Evolutionary conservation across 53 echinoderm and acorn worm genomes (phyloP), one percentile per base, ranked within the genome.

Genomic region (Echinometra lucunter): DNA sequence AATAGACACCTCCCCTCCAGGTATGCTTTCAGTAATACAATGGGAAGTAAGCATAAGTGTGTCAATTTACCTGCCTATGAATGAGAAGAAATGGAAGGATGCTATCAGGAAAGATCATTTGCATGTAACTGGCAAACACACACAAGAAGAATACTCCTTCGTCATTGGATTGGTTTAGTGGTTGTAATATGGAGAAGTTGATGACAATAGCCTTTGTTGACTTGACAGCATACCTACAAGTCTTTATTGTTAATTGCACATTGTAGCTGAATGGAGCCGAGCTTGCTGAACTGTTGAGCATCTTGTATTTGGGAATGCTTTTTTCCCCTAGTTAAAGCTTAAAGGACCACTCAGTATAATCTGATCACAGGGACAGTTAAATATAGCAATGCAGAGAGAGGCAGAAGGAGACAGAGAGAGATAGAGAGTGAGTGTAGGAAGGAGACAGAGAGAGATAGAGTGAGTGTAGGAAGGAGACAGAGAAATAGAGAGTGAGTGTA

Each of bases 171-270:
- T 89, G 89, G 60, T 89, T 60, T 89, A 60, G 58, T 58, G 58
- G 89, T 60, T 89, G 57, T 88, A 57, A 89, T 89, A 60, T 89
- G 37, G 37, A 60, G 57, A 89, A 89, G 89, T 37, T 23, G 4
- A 89, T 89, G 27, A 89, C 89, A 89, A 89, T 37, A 49, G 57
- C 89, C 23, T 47, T 89, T 89, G 58, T 58, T 89, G 58, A 60
- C 6, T 88, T 88, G 58, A 40, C 89, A 89, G 89, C 60, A 89
- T 60, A 89, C 60, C 89, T 89, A 89, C 89, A 89, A 89, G 89
- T 58, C 35, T 27, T 37, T 58, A 37, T 60, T 89, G 89, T 89
- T 37, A 89, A 32, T 12, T 58, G 49, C 25, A 60, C 57, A 60
- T 58, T 12, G 37, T 25, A 19, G 49, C 27, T 85, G 49, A 85